Conservation (phyloP, 2,888 invertebrate species). For the Venustoraphidia nigricollis region DNA sequence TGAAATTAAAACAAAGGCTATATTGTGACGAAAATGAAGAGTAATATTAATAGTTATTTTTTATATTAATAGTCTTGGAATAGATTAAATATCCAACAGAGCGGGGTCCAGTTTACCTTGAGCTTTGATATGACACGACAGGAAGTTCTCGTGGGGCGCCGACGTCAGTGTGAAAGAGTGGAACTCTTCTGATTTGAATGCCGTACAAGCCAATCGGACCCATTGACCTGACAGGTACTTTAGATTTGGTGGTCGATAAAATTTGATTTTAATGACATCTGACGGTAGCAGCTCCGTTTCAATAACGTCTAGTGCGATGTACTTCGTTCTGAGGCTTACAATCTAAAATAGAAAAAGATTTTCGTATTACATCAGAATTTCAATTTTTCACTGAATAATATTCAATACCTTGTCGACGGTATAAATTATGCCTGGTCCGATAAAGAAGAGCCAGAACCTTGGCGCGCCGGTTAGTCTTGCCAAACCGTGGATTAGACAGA, state of each 20-base stretch:
- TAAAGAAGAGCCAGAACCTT: conserved; percentile 86
- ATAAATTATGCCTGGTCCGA: conserved; percentile 80
- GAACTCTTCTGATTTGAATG: conserved; percentile 76
- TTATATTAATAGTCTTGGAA: not conserved
- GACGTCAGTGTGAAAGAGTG: conserved; percentile 93
- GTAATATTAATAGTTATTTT: not conserved
- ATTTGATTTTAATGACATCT: conserved; percentile 86
- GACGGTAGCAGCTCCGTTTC: conserved; percentile 89
- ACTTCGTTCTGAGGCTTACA: conserved; percentile 78
- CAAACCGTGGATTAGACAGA: conserved; percentile 79
- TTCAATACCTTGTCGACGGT: conserved; percentile 64
- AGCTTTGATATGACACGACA: conserved; percentile 88
- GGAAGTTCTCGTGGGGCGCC: conserved; percentile 87
- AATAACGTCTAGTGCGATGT: conserved; percentile 81
- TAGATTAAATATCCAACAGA: too few species aligned
- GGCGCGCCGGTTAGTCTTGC: conserved; percentile 84
- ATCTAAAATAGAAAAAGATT: conserved; percentile 35
- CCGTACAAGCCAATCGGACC: conserved; percentile 84
- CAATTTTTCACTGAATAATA: not conserved
- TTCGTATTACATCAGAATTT: conserved; percentile 1
- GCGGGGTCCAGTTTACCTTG: conserved; percentile 29
- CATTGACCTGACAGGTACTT: conserved; percentile 90
- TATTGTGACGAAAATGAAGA: not conserved
- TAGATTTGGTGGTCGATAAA: conserved; percentile 87
- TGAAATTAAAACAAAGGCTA: too few species aligned